Evolutionary conservation across 2,113 vertebrate genomes (phyloP).

Genomic region (Ginglymostoma cirratum): DNA sequence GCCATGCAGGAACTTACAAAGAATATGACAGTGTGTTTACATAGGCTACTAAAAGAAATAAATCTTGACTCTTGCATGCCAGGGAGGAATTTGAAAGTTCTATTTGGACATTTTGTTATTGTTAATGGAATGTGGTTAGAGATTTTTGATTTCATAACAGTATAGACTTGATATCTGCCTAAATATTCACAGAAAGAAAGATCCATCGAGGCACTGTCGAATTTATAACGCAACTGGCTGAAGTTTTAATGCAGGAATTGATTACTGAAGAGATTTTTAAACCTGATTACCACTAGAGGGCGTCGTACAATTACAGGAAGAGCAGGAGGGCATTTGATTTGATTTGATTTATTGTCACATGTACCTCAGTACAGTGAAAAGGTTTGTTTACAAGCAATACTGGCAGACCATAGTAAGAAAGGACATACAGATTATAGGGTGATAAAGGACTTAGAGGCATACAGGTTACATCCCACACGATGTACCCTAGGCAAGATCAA

Average conservation of each 20-base stretch:
- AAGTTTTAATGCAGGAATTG: neutral
- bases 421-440: too few relatives aligned
- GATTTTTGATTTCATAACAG: neutral
- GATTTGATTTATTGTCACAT: too few relatives aligned
- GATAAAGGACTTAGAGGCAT: too few relatives aligned
- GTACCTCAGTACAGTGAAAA: too few relatives aligned
- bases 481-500: too few relatives aligned
- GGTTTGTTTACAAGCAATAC: too few relatives aligned
- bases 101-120: neutral
- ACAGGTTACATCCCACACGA: too few relatives aligned
- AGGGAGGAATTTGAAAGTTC: too few relatives aligned
- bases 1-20: neutral
- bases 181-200: neutral
- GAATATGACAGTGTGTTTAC: neutral
- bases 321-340: too few relatives aligned
- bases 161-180: neutral
- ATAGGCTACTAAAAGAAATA: neutral
- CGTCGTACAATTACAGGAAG: neutral
- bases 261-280: neutral
- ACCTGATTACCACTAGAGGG: slow-evolving; percentile 21
- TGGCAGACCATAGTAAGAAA: too few relatives aligned
- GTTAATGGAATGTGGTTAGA: neutral
- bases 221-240: neutral
- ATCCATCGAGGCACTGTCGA: neutral
- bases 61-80: neutral